A percentile compares a stretch with the other conserved stretches of the same genome.
These are phyloP conservation scores for Pachypsylla venusta DNA, from an alignment of 1,140 invertebrate genomes.

Conservation along the genomic window DNA sequence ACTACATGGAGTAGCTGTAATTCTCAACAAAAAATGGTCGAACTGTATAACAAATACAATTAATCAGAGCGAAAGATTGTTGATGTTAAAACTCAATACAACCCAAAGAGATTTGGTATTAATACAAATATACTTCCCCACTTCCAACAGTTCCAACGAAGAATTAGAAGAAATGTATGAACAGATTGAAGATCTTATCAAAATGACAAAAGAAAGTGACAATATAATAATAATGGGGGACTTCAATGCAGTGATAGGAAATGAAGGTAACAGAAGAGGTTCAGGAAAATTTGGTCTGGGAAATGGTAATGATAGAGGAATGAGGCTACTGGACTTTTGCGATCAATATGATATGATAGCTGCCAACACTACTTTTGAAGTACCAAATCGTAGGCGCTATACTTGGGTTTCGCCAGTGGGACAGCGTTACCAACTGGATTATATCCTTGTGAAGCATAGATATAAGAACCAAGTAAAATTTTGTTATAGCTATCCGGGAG, in stretches of 20 bases:
- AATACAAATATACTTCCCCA: background rate
- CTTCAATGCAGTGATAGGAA: background rate
- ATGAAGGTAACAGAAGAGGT: background rate
- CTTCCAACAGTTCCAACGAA: conserved; percentile 10
- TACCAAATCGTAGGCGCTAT: conserved; percentile 18
- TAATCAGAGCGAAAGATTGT: background rate
- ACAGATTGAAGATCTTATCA: background rate
- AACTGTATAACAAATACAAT: background rate
- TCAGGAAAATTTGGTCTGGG: background rate
- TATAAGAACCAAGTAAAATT: conserved; percentile 15
- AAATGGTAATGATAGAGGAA: background rate
- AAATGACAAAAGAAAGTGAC: background rate
- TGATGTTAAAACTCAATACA: conserved; percentile 5
- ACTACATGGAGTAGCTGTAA: background rate
- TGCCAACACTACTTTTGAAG: background rate
- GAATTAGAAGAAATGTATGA: conserved; percentile 2
- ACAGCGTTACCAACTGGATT: conserved; percentile 12
- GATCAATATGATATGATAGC: background rate
- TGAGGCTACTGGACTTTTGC: background rate
- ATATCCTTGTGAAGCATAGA: conserved; percentile 12
- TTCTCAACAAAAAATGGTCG: conserved; percentile 7
- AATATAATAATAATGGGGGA: background rate
- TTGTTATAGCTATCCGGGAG: conserved; percentile 4
- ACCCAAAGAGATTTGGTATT: background rate
- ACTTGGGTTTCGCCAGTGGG: conserved; percentile 22